These are phyloP conservation scores for Apostichopus japonicus DNA, from an alignment of 35 echinoderm and acorn worm genomes.

Conservation along the genomic window DNA sequence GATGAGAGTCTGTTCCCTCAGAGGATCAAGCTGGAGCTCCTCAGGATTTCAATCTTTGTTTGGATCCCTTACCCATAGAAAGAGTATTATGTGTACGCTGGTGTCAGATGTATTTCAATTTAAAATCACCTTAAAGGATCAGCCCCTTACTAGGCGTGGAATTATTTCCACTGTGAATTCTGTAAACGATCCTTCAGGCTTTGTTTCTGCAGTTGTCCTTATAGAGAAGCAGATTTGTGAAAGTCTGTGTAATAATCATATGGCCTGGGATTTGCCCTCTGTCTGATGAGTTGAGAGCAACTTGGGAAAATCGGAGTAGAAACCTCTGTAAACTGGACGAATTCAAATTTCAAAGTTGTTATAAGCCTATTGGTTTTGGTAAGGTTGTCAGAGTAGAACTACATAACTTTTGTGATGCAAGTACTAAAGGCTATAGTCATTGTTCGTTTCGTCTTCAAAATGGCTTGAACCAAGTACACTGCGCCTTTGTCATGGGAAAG, in stretches of 20 bases:
- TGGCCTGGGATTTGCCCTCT: too few species aligned
- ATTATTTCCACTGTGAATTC: neutral
- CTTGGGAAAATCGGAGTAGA: conserved; percentile 56
- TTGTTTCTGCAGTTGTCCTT: conserved; percentile 33
- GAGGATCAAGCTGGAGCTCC: too few species aligned
- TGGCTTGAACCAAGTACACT: neutral
- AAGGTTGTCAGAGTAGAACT: conserved; percentile 24
- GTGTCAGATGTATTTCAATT: conserved; percentile 45
- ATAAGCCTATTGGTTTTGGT: neutral
- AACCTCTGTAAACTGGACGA: conserved; percentile 59
- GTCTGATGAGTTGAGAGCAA: neutral
- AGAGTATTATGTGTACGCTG: too few species aligned
- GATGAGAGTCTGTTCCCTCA: too few species aligned
- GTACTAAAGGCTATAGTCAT: conserved; percentile 61
- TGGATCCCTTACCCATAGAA: too few species aligned
- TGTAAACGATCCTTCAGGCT: conserved; percentile 63
- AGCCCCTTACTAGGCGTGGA: conserved; percentile 1
- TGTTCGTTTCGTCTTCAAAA: conserved; percentile 40
- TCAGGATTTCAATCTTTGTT: too few species aligned
- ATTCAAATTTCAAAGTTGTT: conserved; percentile 43
- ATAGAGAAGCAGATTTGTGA: too few species aligned
- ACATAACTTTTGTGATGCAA: conserved; percentile 69
- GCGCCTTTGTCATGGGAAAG: conserved; percentile 41
- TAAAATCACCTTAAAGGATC: conserved; percentile 20
- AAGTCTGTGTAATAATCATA: too few species aligned